These are phyloP conservation scores for Capra hircus DNA, from an alignment of 2,113 vertebrate species.

Conservation along the genomic window DNA sequence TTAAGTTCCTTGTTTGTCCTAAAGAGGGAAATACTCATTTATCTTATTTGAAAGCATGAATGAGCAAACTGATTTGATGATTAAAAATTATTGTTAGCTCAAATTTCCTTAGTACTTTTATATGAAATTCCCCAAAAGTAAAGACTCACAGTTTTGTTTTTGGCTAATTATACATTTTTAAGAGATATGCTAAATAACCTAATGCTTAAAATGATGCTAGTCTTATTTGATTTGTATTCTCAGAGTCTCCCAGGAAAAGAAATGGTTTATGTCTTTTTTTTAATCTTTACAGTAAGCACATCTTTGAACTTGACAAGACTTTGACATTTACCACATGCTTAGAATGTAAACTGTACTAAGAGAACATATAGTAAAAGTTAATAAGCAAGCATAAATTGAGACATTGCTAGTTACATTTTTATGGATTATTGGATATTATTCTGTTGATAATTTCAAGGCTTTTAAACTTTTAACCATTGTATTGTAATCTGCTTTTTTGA, in stretches of 20 bases:
- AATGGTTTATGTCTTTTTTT: neutral
- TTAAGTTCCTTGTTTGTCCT: slow-evolving; percentile 12
- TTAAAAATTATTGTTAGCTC: neutral
- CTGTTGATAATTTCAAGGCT: neutral
- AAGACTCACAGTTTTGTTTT: neutral
- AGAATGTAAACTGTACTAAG: slow-evolving; percentile 25
- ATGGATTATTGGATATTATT: neutral
- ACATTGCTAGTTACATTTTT: neutral
- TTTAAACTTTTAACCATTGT: neutral
- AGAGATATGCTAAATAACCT: neutral
- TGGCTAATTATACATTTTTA: neutral
- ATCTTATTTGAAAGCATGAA: slow-evolving; percentile 7
- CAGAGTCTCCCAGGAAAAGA: neutral
- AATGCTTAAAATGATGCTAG: neutral
- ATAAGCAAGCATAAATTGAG: neutral
- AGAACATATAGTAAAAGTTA: slow-evolving; percentile 1
- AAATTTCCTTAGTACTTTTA: slow-evolving; percentile 17
- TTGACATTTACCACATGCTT: neutral
- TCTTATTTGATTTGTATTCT: neutral
- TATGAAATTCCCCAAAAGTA: neutral
- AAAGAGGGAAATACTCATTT: neutral
- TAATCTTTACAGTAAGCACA: neutral
- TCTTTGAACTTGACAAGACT: slow-evolving; percentile 10
- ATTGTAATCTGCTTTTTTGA: neutral
- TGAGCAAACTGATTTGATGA: neutral